phyloP scores from a whole-genome alignment of 2,888 invertebrate genomes.

The Eupelmus urozonus region DNA sequence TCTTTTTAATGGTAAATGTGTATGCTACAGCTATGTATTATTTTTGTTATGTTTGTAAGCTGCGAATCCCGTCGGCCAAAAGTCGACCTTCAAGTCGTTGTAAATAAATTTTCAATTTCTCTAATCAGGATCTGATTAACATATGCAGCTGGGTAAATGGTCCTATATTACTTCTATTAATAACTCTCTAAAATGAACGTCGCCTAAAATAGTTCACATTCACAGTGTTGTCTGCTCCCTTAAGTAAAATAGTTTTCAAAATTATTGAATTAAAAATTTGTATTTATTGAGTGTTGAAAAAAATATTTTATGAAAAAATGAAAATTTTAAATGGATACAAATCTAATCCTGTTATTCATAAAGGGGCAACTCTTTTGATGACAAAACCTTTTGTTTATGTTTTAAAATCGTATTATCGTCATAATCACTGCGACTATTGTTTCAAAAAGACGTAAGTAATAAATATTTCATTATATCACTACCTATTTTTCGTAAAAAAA shows the following conservation, averaged over 20 bases:
- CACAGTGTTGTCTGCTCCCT: conserved; percentile 46
- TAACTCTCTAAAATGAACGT: conserved; percentile 59
- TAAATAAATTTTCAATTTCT: conserved; percentile 59
- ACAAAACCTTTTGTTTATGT: conserved; percentile 57
- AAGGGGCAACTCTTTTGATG: conserved; percentile 53
- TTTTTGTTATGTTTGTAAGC: conserved; percentile 60
- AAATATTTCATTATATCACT: conserved; percentile 7
- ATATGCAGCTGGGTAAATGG: conserved; percentile 57
- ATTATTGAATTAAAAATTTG: conserved; percentile 37
- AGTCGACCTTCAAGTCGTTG: conserved; percentile 45
- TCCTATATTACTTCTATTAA: conserved; percentile 58
- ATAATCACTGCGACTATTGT: conserved; percentile 56
- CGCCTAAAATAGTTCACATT: conserved; percentile 55
- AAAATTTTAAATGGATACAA: conserved; percentile 40
- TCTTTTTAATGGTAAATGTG: conserved; percentile 50
- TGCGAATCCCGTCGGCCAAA: conserved; percentile 41
- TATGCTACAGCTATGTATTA: conserved; percentile 53
- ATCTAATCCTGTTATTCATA: conserved; percentile 41
- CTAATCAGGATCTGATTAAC: conserved; percentile 52
- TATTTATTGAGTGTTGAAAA: conserved; percentile 30
- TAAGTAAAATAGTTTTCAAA: conserved; percentile 35
- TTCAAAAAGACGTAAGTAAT: conserved; percentile 55
- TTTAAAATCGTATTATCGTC: conserved; percentile 53
- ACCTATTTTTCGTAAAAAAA: conserved; percentile 34
- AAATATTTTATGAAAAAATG: conserved; percentile 46